These are phyloP conservation scores for rat (Rattus norvegicus) DNA, from an alignment of 2,113 vertebrate genomes.

Conservation along the genomic window DNA sequence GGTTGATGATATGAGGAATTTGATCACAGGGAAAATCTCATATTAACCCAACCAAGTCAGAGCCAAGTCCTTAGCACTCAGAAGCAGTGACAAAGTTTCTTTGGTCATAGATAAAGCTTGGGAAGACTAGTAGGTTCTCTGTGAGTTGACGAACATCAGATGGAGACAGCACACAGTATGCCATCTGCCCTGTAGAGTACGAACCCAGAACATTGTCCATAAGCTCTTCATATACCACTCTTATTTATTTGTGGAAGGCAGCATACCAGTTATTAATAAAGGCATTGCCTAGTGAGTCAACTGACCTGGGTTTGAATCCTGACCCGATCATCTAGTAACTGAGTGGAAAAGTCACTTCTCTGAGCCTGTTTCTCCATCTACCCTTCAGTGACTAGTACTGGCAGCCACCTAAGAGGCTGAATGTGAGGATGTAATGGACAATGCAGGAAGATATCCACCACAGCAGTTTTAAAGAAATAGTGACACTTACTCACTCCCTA, in stretches of 20 bases:
- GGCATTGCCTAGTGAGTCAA: neutral
- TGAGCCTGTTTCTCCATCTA: neutral
- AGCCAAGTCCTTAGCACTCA: neutral
- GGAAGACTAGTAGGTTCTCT: too few species aligned
- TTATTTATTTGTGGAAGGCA: neutral
- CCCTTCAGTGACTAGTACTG: neutral
- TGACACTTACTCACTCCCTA: neutral
- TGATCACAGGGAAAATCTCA: neutral
- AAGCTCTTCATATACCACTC: neutral
- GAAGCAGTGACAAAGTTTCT: neutral
- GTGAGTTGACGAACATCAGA: neutral
- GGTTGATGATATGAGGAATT: neutral
- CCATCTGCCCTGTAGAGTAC: neutral
- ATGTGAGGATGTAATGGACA: neutral
- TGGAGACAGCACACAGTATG: neutral
- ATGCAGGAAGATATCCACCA: neutral
- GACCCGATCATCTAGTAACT: neutral
- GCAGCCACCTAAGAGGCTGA: neutral
- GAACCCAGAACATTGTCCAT: neutral
- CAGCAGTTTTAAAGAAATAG: neutral
- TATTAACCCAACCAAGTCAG: neutral
- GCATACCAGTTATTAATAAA: neutral
- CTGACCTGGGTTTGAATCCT: neutral
- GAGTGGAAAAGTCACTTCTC: neutral
- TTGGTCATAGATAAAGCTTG: neutral